These are phyloP conservation scores for Chaenogobius annularis DNA, from an alignment of 2,113 vertebrate species.

Conservation along the genomic window DNA sequence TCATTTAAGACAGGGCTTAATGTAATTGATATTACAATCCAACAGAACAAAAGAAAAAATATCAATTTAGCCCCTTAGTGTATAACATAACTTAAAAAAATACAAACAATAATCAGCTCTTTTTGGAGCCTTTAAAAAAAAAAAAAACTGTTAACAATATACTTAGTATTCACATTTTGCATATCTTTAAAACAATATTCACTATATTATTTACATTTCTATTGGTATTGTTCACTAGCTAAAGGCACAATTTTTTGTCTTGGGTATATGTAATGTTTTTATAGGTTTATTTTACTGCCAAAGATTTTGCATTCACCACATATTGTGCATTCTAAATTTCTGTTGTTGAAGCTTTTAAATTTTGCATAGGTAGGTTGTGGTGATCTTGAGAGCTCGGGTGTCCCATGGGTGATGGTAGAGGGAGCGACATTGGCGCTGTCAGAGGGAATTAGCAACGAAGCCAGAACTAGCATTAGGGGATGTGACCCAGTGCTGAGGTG, in stretches of 20 bases:
- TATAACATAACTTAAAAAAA: too few relatives aligned
- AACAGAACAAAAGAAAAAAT: too few relatives aligned
- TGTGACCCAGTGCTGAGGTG: slow-evolving; percentile 48
- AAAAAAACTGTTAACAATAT: too few relatives aligned
- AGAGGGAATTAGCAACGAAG: slow-evolving; percentile 51
- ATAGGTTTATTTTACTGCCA: neutral
- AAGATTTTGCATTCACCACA: neutral
- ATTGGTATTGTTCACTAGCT: neutral
- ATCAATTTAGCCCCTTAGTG: too few relatives aligned
- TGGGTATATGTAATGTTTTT: neutral
- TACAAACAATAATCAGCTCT: too few relatives aligned
- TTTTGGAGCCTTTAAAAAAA: too few relatives aligned
- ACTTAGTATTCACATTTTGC: too few relatives aligned
- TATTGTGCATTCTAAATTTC: neutral
- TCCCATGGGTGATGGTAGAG: slow-evolving; percentile 19
- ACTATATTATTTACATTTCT: too few relatives aligned
- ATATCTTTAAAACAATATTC: too few relatives aligned
- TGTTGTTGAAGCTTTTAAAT: neutral
- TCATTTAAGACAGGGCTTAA: too few relatives aligned
- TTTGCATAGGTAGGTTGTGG: slow-evolving; percentile 4
- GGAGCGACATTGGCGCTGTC: slow-evolving; percentile 45
- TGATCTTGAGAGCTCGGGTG: slow-evolving; percentile 23
- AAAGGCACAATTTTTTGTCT: neutral
- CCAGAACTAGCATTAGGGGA: slow-evolving; percentile 48
- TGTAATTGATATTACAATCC: too few relatives aligned